Base-by-base conservation (phyloP, 2,888 invertebrate species). In the Neuroscelio doddi region DNA sequence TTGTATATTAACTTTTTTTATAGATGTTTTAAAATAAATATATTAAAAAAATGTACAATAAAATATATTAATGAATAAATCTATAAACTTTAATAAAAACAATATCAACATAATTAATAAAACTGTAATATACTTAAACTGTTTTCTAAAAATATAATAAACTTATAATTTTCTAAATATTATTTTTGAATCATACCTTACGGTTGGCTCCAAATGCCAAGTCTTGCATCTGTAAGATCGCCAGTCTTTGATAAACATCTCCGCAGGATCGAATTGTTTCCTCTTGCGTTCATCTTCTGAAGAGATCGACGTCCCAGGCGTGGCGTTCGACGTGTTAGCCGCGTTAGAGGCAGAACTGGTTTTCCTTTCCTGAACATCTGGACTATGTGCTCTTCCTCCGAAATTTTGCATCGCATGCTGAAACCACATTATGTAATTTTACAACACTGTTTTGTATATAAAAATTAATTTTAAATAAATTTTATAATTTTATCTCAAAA, bases 171-270 rank as follows among this genome's bases (percentile, higher is more conserved):
- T 49, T 24, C 21, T 36, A 41, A 14, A 26, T 16, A 79, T 3
- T 82, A 27, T 24, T 1, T 16, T 55, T 79, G 79, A 80, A 61
- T 82, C 77, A 72, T 85, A 90, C 88, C 95, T 88, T 59, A 96
- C 95, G 21, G 95, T 96, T 14, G 98, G 98, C 83, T 97, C 97
- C 64, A 98, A 88, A 78, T 96, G 96, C 98, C 98, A 98, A 0
- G 96, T 95, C 85, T 95, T 93, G 85, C 97, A 97, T 78, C 92
- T 90, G 85, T 95, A 98, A 79, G 92, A 92, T 56, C 97, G 87
- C 92, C 93, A 95, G 86, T 97, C 97, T 78, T 92, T 91, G 58
- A 92, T 90, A 73, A 91, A 89, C 73, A 90, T 88, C 75, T 91
- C 90, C 3, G 89, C 86, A 8, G 85, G 85, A 73, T 86, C 86